Evolutionary conservation across 1,140 invertebrate species (phyloP), one percentile per base, ranked within the genome.

Genomic region (Yoshiicerus persimilis): DNA sequence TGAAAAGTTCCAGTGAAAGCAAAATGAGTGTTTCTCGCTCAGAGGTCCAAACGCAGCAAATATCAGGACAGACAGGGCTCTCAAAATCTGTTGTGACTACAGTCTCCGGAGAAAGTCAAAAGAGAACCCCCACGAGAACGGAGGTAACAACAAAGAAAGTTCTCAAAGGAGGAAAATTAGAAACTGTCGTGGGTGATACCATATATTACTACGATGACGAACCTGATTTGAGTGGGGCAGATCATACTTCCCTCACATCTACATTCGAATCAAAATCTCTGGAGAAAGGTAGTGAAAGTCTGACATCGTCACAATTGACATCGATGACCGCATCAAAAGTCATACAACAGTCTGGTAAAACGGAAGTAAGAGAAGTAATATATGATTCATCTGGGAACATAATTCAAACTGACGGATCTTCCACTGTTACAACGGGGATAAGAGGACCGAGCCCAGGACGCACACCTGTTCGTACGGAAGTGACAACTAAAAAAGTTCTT

Each of bases 161-260:
- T 86, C 87, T 90, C 10, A 27, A 87, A 23, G 90, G 90, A 16
- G 90, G 90, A 8, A 90, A 90, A 88, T 39, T 88, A 39, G 90
- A 87, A n/a, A 86, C 83, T 34, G 84, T 88, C 11, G 5, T 23
- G 13, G 83, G 83, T 25, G 83, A 84, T 11, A 84, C 27, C 4
- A 47, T 84, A 27, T 80, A 80, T 34, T 80, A 80, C n/a, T 80
- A 80, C 20, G 75, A 80, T 36, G 75, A 80, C 16, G 75, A 80
- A 38, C 75, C 75, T 36, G 16, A 20, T 36, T 16, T 20, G 8
- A 80, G 4, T 20, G 23, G 20, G 3, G 30, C 66, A 16, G n/a
- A 34, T 23, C 20, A 80, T 34, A n/a, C 30, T 6, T 80, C 75
- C n/a, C 32, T 34, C 10, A 5, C 47, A 16, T 20, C 41, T 4